phyloP scores from a whole-genome alignment of 1,140 invertebrate genomes.

The Samia ricini region DNA sequence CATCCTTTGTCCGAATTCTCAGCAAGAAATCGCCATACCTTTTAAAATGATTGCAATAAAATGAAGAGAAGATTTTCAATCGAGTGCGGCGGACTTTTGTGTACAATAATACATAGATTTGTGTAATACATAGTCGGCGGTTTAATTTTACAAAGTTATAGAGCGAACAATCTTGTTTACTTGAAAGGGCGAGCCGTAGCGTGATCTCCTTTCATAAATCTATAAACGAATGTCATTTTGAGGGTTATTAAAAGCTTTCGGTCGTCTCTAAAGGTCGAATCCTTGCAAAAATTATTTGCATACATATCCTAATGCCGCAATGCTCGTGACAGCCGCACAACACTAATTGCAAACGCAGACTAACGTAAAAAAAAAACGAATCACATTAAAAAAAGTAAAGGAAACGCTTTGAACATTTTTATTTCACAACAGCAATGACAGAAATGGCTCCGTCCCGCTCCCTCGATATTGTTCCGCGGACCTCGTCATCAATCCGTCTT shows the following conservation, averaged over 20 bases:
- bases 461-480: constrained; percentile 61
- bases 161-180: constrained; percentile 1
- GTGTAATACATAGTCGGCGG: constrained; percentile 22
- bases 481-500: constrained; percentile 74
- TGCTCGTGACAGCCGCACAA: constrained; percentile 62
- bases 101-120: too few species aligned
- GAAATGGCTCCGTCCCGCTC: constrained; percentile 63
- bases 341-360: constrained; percentile 76
- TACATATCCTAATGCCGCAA: constrained; percentile 52
- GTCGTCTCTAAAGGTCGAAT: constrained; percentile 23
- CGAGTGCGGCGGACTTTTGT: constrained; percentile 33
- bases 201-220: constrained; percentile 3
- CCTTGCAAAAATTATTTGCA: constrained; percentile 31
- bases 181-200: constrained; percentile 1
- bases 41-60: constrained; percentile 57
- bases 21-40: constrained; percentile 47
- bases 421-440: constrained; percentile 65
- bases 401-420: constrained; percentile 74
- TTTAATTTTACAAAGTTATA: constrained; percentile 33
- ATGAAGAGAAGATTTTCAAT: constrained; percentile 42
- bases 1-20: constrained; percentile 46
- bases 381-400: constrained; percentile 75
- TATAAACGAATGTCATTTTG: constrained; percentile 15
- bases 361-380: constrained; percentile 74
- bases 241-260: constrained; percentile 43